Percentiles rank a stretch among this genome's conserved stretches.
Conservation (phyloP, 2,113 vertebrate species). For the Coryphaenoides rupestris region DNA sequence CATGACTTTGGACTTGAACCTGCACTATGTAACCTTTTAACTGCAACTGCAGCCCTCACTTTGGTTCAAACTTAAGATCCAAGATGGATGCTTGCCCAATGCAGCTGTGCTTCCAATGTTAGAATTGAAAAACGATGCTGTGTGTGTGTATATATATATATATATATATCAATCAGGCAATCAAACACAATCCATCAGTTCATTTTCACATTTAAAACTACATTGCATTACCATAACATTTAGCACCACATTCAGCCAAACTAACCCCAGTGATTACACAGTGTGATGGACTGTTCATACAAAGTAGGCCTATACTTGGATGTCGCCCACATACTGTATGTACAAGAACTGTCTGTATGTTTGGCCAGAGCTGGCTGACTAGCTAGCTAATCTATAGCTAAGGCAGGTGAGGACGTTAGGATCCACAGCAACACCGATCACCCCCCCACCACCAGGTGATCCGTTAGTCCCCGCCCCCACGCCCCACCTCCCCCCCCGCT, state of each 20-base stretch:
- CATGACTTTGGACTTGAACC: no score
- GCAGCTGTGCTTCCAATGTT: no score
- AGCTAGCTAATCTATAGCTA: constrained; percentile 11
- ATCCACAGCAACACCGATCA: constrained; percentile 2
- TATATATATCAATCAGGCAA: no score
- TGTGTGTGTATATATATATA: no score
- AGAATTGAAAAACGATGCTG: no score
- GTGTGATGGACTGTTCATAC: no score
- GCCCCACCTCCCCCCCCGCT: constrained; percentile 15
- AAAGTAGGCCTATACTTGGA: background rate
- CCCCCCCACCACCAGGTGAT: background rate
- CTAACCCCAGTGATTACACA: background rate
- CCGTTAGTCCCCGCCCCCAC: no score
- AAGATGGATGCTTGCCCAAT: no score
- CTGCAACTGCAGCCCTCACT: no score
- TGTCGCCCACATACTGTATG: background rate
- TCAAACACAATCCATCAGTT: background rate
- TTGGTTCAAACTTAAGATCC: no score
- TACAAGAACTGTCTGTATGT: background rate
- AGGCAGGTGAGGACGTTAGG: constrained; percentile 23
- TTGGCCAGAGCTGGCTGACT: constrained; percentile 12
- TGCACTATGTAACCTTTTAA: no score
- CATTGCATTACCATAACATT: background rate
- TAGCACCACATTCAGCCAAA: background rate
- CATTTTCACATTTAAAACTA: background rate